Conservation (phyloP, 2,797 vertebrate genomes). For the Parambassis ranga region DNA sequence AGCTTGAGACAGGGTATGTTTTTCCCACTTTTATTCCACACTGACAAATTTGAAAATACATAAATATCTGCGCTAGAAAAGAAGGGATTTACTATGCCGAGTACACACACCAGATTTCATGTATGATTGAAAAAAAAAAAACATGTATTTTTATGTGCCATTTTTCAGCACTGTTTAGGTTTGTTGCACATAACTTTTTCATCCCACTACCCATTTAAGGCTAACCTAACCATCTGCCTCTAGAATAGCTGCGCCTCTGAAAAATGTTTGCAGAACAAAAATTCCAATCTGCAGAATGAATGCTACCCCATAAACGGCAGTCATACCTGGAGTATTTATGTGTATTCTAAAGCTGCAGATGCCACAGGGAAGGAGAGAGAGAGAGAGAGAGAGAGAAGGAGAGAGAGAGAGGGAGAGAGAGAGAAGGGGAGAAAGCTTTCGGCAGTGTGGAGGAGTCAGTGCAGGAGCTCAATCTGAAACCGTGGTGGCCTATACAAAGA, state of each 20-base stretch:
- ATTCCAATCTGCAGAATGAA: constrained; percentile 57
- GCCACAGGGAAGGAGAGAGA: too few species aligned
- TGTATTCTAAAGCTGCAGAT: constrained; percentile 29
- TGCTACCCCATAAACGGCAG: constrained; percentile 7
- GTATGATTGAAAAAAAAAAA: background rate
- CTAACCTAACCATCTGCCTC: constrained; percentile 32
- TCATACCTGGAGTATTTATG: constrained; percentile 43
- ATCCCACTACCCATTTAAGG: constrained; percentile 1
- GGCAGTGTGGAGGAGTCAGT: constrained; percentile 48
- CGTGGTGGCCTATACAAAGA: constrained; percentile 26
- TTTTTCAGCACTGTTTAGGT: constrained; percentile 9
- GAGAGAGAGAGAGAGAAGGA: too few species aligned
- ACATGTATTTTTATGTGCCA: constrained; percentile 12
- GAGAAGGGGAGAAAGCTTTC: constrained; percentile 20
- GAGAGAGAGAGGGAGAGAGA: too few species aligned
- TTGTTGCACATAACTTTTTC: constrained; percentile 16
- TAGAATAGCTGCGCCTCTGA: constrained; percentile 35
- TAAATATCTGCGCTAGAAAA: too few species aligned
- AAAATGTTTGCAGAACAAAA: constrained; percentile 56
- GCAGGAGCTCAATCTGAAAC: constrained; percentile 39
- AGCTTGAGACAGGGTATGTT: too few species aligned
- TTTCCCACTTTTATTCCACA: too few species aligned
- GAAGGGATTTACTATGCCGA: too few species aligned
- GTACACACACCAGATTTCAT: too few species aligned
- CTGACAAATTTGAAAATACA: too few species aligned